Percentiles rank a stretch among this genome's conserved stretches.
Evolutionary conservation across 2,888 invertebrate genomes (phyloP).

Genomic region (Agrotis segetum): DNA sequence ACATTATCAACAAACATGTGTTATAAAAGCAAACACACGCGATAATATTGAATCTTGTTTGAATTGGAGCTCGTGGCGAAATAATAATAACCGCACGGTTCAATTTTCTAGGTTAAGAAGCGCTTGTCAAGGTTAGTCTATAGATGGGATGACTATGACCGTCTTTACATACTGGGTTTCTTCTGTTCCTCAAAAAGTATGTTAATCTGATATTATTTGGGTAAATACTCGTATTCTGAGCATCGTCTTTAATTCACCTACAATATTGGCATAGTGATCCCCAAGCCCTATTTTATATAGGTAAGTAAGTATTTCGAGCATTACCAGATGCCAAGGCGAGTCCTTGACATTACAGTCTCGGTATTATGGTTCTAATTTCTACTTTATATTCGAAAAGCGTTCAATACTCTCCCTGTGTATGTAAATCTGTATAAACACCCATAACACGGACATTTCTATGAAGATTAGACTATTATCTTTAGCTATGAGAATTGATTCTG

Average conservation of each 20-base stretch:
- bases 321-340: conserved; percentile 57
- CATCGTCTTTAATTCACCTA: conserved; percentile 8
- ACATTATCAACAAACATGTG: conserved; percentile 27
- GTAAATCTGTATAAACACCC: conserved; percentile 27
- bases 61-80: too few species aligned
- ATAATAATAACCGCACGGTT: too few species aligned
- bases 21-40: conserved; percentile 24
- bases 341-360: conserved; percentile 47
- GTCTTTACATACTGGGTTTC: too few species aligned
- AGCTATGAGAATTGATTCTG: conserved; percentile 19
- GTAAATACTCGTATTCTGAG: too few species aligned
- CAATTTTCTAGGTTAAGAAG: too few species aligned
- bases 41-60: conserved; percentile 4
- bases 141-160: too few species aligned
- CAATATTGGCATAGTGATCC: conserved; percentile 34
- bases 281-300: conserved; percentile 29
- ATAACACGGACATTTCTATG: conserved; percentile 28
- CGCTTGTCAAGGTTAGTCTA: too few species aligned
- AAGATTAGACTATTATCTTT: conserved; percentile 22
- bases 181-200: too few species aligned
- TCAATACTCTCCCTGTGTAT: conserved; percentile 35
- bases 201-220: too few species aligned
- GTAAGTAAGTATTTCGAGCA: conserved; percentile 44
- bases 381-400: conserved; percentile 49
- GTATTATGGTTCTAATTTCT: conserved; percentile 22